These are phyloP conservation scores for Machaerirhynchus nigripectus DNA, from an alignment of 2,113 vertebrate genomes.

Conservation along the genomic window DNA sequence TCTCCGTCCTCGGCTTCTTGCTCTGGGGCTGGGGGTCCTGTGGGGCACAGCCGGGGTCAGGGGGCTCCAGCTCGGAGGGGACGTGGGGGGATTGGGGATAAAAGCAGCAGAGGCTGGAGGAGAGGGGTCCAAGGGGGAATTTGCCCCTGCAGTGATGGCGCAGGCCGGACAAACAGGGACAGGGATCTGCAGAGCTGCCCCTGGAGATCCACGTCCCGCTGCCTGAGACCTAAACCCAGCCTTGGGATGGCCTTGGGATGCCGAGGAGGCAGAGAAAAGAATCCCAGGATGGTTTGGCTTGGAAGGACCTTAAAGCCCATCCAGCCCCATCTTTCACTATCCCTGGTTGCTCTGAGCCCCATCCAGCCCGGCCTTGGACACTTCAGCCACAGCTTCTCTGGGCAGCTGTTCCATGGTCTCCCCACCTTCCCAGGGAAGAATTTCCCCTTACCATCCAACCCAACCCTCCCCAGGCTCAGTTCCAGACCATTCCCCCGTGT, in stretches of 20 bases:
- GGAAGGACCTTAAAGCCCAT: not conserved
- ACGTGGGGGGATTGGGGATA: not conserved
- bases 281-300: not conserved
- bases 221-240: not conserved
- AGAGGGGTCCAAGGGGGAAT: not conserved
- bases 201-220: fast-evolving
- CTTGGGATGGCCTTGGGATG: fast-evolving
- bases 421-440: not conserved
- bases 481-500: not conserved
- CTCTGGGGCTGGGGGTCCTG: conserved; percentile 43
- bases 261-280: not conserved
- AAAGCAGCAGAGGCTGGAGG: not conserved
- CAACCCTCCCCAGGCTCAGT: not conserved
- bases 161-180: not conserved
- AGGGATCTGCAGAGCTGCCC: not conserved
- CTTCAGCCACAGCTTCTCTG: not conserved
- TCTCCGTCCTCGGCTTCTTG: conserved; percentile 79
- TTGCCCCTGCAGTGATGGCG: fast-evolving
- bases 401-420: fast-evolving
- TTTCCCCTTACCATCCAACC: no score
- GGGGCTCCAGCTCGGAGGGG: not conserved
- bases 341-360: not conserved
- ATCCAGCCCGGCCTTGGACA: not conserved
- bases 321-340: not conserved
- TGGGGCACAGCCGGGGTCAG: not conserved